A percentile compares a stretch with the other conserved stretches of the same genome.
Evolutionary conservation across 2,797 vertebrate genomes (phyloP).

Genomic region (Cuniculus paca): DNA sequence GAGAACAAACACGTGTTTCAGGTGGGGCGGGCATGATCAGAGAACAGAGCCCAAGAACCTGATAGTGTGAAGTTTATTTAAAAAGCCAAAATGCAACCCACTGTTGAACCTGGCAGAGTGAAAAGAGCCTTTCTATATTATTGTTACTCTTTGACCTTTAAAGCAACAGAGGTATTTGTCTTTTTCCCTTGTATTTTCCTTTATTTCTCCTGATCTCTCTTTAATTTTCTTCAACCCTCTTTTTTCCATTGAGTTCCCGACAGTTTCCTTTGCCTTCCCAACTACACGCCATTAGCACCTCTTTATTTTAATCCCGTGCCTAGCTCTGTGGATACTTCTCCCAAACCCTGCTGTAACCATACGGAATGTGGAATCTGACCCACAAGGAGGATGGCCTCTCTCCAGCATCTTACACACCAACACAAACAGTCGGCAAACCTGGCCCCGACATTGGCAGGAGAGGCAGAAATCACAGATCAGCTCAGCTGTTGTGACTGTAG

Average conservation of each 20-base stretch:
- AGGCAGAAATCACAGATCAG: conserved; percentile 83
- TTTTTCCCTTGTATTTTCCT: conserved; percentile 63
- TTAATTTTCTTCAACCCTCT: conserved; percentile 85
- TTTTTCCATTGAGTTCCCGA: conserved; percentile 85
- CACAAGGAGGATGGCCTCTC: conserved; percentile 54
- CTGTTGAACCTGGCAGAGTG: conserved; percentile 84
- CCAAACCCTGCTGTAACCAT: conserved; percentile 80
- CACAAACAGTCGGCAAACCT: conserved; percentile 79
- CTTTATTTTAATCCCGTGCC: conserved; percentile 87
- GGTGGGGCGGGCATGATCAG: not conserved
- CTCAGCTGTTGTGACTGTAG: conserved; percentile 84
- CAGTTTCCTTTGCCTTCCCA: conserved; percentile 87
- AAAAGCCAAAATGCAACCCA: not conserved
- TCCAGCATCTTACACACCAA: conserved; percentile 83
- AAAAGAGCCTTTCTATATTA: conserved; percentile 85
- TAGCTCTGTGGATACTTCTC: conserved; percentile 82
- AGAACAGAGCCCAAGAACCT: not conserved
- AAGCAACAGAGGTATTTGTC: conserved; percentile 58
- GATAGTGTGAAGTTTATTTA: not conserved
- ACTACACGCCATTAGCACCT: conserved; percentile 86
- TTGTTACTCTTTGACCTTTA: conserved; percentile 86
- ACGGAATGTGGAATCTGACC: conserved; percentile 83
- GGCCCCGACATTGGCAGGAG: conserved; percentile 81
- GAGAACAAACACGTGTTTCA: not conserved
- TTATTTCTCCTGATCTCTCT: conserved; percentile 83